Evolutionary conservation across 2,113 vertebrate genomes (phyloP), one percentile per base, ranked within the genome.

Genomic region (Tursiops truncatus): DNA sequence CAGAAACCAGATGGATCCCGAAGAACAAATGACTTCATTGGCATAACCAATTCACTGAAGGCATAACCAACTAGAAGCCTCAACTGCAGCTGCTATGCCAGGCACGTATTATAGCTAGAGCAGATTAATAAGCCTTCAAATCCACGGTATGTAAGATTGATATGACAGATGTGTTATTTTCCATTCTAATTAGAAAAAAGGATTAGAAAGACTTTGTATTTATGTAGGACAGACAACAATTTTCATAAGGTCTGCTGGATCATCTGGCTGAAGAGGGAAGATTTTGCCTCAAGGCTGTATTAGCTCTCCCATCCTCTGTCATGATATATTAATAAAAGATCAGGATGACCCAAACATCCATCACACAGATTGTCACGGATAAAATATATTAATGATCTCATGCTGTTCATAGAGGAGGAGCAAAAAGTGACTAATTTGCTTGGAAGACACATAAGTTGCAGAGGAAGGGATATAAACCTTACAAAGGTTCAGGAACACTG

Each of bases 91-190:
- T 71, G 23, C 36, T 81, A 26, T 70, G 68, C 73, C 62, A 86
- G 44, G 53, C 65, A 70, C 14, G 0, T 65, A 20, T 33, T 63
- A 3, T 26, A 82, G 28, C 63, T 53, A 44, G 47, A 89, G 38
- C 15, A 28, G 36, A 53, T 60, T 67, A 80, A 53, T 38, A 70
- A 67, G 44, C 28, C 53, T 95, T 97, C 82, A 86, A 31, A 92
- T 58, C 38, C 84, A 77, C 60, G 84, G 47, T 53, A 71, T 60
- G 56, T 82, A 84, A 71, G 44, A 53, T 9, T 68, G n/a, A 81
- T n/a, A n/a, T 86, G 60, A 86, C 50, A 81, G 31, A 86, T 92
- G 67, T 86, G 50, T 62, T 92, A 3, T 89, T 94, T 93, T 92
- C 83, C 41, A 92, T 92, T 92, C 25, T 36, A 95, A 44, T 60